Evolutionary conservation across 2,797 vertebrate species (phyloP), one percentile per base, ranked within the genome.

Genomic region (Myotis daubentonii): DNA sequence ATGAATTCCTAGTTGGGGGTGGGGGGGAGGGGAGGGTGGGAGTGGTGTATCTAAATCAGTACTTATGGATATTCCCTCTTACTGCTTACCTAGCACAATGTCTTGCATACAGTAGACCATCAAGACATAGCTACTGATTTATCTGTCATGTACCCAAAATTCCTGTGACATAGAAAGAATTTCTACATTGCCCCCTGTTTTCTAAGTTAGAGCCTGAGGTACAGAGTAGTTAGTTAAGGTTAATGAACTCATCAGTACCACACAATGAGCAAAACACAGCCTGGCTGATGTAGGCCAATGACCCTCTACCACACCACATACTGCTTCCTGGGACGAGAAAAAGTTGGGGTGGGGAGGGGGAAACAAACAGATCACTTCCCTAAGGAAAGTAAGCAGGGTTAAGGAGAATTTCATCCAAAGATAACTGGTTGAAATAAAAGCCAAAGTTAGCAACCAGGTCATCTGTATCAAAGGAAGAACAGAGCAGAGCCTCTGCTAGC

Each of bases 401-500:
- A 71, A 66, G 20, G 16, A 41, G 70, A 85, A 60, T 36, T 85
- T 78, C 53, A 44, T 57, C 47, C 62, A 85, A 65, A 65, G 75
- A 75, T 44, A 95, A 49, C 60, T 53, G n/a, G 36, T 36, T 87
- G 80, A 94, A 66, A 33, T 88, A 44, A 72, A 74, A 36, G 33
- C 49, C 49, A 30, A 79, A 89, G 62, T 76, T 81, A 85, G 78
- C 87, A 84, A 86, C 47, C 33, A 87, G 66, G 36, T 79, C 76
- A 53, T 44, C 11, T 41, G 38, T 51, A 84, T n/a, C 66, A 9
- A 60, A 89, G 30, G 80, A 65, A 87, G 47, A 60, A n/a, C 2
- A 16, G 1, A 17, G 11, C 6, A 60, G 71, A 75, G 44, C 25
- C 12, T 75, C 81, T 13, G 68, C 51, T 36, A 79, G 44, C 7